These are phyloP conservation scores for Mormyrus iriodes DNA, from an alignment of 2,113 vertebrate species.

Conservation along the genomic window DNA sequence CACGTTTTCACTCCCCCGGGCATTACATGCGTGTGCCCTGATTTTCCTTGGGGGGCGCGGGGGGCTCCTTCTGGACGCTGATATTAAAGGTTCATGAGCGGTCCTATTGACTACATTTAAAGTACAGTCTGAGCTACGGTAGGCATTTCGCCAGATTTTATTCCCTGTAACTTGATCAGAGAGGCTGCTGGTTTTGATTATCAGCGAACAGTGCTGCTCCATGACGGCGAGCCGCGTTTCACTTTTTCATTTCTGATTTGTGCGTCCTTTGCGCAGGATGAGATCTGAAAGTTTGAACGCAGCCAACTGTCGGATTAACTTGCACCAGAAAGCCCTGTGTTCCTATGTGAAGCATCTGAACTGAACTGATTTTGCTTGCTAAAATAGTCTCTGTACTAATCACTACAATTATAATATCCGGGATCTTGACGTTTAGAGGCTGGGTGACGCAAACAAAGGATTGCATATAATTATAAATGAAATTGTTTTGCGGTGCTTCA, in stretches of 20 bases:
- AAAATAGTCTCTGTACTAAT: not conserved
- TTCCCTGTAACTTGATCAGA: not conserved
- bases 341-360: not conserved
- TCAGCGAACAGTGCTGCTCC: not conserved
- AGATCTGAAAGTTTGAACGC: not conserved
- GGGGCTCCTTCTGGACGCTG: not conserved
- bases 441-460: not conserved
- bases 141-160: not conserved
- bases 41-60: not conserved
- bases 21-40: not conserved
- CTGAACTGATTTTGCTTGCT: not conserved
- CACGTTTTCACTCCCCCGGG: not conserved
- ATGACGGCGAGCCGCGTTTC: not conserved
- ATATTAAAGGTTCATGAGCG: not conserved
- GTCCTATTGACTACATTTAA: not conserved
- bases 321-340: not conserved
- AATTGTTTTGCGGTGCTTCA: constrained; percentile 78
- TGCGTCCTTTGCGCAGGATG: not conserved
- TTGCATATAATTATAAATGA: constrained; percentile 31
- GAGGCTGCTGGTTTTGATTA: not conserved
- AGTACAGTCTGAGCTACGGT: not conserved
- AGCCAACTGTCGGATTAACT: not conserved
- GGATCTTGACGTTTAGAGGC: not conserved
- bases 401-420: not conserved
- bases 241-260: not conserved